Conservation (phyloP, 2,113 vertebrate species). For the Ammospiza nelsoni region DNA sequence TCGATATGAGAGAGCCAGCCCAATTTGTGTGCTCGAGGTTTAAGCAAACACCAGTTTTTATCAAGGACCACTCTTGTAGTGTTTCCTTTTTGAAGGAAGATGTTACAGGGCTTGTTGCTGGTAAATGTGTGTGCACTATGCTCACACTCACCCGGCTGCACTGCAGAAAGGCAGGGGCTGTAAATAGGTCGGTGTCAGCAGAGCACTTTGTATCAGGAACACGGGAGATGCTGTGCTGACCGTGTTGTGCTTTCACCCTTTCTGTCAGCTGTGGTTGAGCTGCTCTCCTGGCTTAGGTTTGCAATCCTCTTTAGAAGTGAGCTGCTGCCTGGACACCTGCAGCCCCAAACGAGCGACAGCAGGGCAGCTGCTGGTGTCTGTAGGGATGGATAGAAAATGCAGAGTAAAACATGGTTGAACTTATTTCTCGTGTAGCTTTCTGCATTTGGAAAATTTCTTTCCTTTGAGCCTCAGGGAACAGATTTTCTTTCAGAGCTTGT, state of each 20-base stretch:
- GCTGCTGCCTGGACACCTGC: not conserved
- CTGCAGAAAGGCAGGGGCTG: not conserved
- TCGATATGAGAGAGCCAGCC: not conserved
- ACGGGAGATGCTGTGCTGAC: not conserved
- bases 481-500: not conserved
- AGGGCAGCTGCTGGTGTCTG: not conserved
- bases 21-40: not conserved
- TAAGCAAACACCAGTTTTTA: not conserved
- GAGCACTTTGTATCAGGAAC: not conserved
- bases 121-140: accelerated
- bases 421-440: not conserved
- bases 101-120: not conserved
- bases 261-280: not conserved
- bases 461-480: not conserved
- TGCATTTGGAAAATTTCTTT: not conserved
- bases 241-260: not conserved
- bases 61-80: not conserved
- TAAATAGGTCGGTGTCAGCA: not conserved
- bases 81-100: not conserved
- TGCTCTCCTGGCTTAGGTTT: not conserved
- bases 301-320: not conserved
- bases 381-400: not conserved
- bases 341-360: accelerated
- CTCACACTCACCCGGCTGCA: accelerated
- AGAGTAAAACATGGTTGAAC: not conserved